A percentile compares a stretch with the other conserved stretches of the same genome.
Conservation (phyloP, 2,797 vertebrate species). For the Erpetoichthys calabaricus region DNA sequence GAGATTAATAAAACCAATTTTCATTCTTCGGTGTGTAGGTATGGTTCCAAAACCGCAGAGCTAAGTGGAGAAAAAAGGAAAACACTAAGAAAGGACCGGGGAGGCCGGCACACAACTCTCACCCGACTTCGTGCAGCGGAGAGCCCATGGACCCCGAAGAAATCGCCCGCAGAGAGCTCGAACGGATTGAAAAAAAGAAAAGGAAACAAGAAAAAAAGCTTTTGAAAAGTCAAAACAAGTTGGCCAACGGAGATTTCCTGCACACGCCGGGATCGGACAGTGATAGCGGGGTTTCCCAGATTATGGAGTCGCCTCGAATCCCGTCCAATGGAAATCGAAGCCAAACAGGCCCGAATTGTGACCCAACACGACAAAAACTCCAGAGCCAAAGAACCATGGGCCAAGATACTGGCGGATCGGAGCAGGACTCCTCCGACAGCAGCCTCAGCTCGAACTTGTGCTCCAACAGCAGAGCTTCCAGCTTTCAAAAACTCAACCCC, state of each 20-base stretch:
- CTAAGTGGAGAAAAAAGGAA: conserved; percentile 97
- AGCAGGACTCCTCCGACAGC: conserved; percentile 57
- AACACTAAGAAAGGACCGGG: conserved; percentile 97
- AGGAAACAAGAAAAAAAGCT: conserved; percentile 88
- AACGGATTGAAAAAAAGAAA: conserved; percentile 88
- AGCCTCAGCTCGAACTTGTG: conserved; percentile 43
- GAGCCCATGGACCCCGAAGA: conserved; percentile 97
- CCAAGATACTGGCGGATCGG: conserved; percentile 50
- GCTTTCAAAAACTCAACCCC: conserved; percentile 76
- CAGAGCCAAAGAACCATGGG: conserved; percentile 63
- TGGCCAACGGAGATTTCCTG: conserved; percentile 64
- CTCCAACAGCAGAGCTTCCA: conserved; percentile 40
- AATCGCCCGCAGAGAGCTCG: conserved; percentile 86
- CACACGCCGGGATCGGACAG: conserved; percentile 91
- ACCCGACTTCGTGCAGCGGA: conserved; percentile 93
- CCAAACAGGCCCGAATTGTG: conserved; percentile 47
- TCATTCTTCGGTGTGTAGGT: conserved; percentile 63
- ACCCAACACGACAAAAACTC: conserved; percentile 47
- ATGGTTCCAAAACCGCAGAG: conserved; percentile 96
- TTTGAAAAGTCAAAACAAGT: conserved; percentile 76
- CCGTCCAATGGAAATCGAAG: conserved; percentile 35
- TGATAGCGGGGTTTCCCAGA: conserved; percentile 76
- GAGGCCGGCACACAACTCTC: conserved; percentile 92
- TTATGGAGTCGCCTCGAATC: conserved; percentile 53
- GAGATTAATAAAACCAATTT: conserved; percentile 34